Evolutionary conservation across 2,888 invertebrate genomes (phyloP), one percentile per base, ranked within the genome.

Genomic region (Caenorhabditis imperialis): DNA sequence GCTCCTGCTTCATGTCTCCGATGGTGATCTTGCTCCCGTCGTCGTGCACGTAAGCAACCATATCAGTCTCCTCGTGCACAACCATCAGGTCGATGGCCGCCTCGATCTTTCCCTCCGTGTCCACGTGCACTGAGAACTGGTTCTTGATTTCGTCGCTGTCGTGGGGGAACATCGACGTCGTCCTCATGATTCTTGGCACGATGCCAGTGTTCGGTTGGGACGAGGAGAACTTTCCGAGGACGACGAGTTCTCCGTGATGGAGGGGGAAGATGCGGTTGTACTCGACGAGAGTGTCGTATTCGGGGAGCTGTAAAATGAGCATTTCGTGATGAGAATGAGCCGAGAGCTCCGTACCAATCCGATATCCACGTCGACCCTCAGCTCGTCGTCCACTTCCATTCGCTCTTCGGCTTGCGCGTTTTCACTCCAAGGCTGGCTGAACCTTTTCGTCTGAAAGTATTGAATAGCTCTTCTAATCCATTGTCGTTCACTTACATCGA

Each of bases 311-410:
- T 22, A 65, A 61, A 37, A 27, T 23, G 14, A 10, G 16, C 37
- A 2, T 37, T 47, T 23, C 22, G 38, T 14, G 12, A 23, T 16
- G 27, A 42, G 44, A 20, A n/a, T 16, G 42, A 2, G 18, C 20
- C 3, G 5, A 58, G 27, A 16, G 22, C 33, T n/a, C 50, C 57
- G 45, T 48, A 60, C 0, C 12, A 35, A 25, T 16, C 30, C 61
- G 12, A 45, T 23, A 3, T 48, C 35, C 25, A 62, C 61, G 25
- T 67, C 54, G n/a, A 74, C 40, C 40, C 61, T 74, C 61, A 74
- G 23, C 10, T 62, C 63, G 40, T 54, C 54, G 37, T 72, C 72
- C 1, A 54, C 63, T 40, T 54, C 54, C 54, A 54, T 54, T 30
- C 30, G 6, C 6, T 30, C 30, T 10, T 7, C 30, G n/a, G n/a